Conservation (phyloP, 2,888 invertebrate genomes). For the Tenthredo scrophulariae region DNA sequence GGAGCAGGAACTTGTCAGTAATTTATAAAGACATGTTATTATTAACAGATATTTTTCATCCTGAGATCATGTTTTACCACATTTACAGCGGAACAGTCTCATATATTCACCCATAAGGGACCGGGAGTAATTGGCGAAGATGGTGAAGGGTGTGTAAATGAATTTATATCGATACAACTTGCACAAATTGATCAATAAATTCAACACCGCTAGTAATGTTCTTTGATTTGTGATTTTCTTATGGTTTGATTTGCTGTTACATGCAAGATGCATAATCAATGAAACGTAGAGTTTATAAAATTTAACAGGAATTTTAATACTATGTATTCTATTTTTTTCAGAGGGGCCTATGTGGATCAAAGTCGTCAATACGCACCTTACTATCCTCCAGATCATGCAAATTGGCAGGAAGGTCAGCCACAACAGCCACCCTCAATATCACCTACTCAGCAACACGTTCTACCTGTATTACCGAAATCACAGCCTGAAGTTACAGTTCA, state of each 20-base stretch:
- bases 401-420: conserved; percentile 68
- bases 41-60: background rate
- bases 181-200: background rate
- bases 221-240: background rate
- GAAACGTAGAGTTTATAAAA: background rate
- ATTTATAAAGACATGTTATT: background rate
- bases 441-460: conserved; percentile 54
- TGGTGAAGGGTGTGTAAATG: conserved; percentile 62
- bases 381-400: conserved; percentile 66
- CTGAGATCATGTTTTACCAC: background rate
- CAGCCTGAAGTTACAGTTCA: conserved; percentile 62
- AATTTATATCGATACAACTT: conserved; percentile 54
- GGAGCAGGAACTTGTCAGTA: background rate
- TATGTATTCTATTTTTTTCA: conserved; percentile 43
- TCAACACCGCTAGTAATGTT: background rate
- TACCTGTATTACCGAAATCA: conserved; percentile 55
- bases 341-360: conserved; percentile 61
- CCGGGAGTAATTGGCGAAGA: conserved; percentile 68
- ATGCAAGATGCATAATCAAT: background rate
- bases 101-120: conserved; percentile 72
- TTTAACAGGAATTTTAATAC: background rate
- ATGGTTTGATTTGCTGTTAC: background rate
- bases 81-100: conserved; percentile 64
- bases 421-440: conserved; percentile 55
- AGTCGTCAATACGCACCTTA: conserved; percentile 65